phyloP scores from a whole-genome alignment of 2,888 invertebrate species.

The Agrotis segetum region DNA sequence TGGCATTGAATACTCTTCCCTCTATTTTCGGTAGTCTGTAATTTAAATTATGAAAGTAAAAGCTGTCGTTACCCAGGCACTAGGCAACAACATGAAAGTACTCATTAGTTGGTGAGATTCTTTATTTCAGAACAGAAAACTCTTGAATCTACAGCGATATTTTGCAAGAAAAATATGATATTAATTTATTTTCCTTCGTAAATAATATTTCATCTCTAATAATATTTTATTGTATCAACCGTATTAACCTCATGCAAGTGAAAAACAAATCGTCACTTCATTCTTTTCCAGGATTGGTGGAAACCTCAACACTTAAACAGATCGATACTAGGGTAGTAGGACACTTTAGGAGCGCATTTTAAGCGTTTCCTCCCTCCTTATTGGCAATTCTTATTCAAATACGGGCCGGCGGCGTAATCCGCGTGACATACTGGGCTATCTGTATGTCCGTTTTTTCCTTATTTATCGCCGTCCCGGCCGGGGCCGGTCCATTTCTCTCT shows the following conservation, averaged over 20 bases:
- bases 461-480: constrained; percentile 83
- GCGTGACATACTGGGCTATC: constrained; percentile 86
- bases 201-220: neutral
- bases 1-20: neutral
- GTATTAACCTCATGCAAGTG: constrained; percentile 3
- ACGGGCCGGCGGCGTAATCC: constrained; percentile 84
- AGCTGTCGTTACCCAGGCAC: neutral
- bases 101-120: neutral
- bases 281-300: constrained; percentile 35
- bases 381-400: constrained; percentile 90
- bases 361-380: constrained; percentile 79
- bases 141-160: neutral
- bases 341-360: constrained; percentile 79
- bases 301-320: constrained; percentile 68
- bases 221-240: neutral
- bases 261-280: constrained; percentile 36
- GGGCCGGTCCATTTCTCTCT: constrained; percentile 87
- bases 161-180: neutral
- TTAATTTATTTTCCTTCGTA: neutral
- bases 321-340: constrained; percentile 82
- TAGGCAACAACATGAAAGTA: neutral
- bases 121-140: constrained; percentile 2
- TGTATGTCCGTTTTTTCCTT: constrained; percentile 85
- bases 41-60: neutral
- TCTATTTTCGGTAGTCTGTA: neutral